phyloP scores from a whole-genome alignment of 2,888 invertebrate genomes.

The Watsonalla cultraria region DNA sequence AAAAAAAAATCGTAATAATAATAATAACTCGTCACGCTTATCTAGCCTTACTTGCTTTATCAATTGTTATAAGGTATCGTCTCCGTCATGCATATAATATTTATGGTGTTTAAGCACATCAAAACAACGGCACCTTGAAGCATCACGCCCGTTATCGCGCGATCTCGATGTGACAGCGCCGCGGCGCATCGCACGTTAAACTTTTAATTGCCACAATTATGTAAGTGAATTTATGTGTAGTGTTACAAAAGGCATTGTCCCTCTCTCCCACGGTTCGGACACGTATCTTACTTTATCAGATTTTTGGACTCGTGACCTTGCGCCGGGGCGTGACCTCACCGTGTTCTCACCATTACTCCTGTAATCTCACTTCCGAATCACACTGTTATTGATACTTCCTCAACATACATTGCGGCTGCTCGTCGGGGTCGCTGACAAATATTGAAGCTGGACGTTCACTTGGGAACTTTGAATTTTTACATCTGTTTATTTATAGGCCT shows the following conservation, averaged over 20 bases:
- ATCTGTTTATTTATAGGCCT: background rate
- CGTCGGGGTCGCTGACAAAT: background rate
- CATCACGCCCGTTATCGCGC: constrained; percentile 13
- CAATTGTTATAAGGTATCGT: no score
- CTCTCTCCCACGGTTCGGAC: constrained; percentile 61
- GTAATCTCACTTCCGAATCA: constrained; percentile 46
- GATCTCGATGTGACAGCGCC: constrained; percentile 32
- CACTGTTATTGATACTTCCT: constrained; percentile 42
- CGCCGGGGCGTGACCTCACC: constrained; percentile 52
- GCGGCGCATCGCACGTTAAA: constrained; percentile 31
- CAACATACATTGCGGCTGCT: background rate
- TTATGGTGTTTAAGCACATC: background rate
- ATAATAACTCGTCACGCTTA: no score
- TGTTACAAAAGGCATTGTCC: constrained; percentile 53
- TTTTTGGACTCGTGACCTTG: constrained; percentile 60
- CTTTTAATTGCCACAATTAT: constrained; percentile 66
- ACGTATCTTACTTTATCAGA: constrained; percentile 56
- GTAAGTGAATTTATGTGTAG: constrained; percentile 56
- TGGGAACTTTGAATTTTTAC: background rate
- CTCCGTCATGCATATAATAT: background rate
- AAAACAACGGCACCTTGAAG: constrained; percentile 16
- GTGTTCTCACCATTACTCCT: constrained; percentile 36
- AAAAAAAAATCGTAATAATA: no score
- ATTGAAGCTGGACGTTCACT: background rate
- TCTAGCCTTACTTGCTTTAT: no score